Conservation (phyloP, 2,113 vertebrate species). For the Daboia siamensis region DNA sequence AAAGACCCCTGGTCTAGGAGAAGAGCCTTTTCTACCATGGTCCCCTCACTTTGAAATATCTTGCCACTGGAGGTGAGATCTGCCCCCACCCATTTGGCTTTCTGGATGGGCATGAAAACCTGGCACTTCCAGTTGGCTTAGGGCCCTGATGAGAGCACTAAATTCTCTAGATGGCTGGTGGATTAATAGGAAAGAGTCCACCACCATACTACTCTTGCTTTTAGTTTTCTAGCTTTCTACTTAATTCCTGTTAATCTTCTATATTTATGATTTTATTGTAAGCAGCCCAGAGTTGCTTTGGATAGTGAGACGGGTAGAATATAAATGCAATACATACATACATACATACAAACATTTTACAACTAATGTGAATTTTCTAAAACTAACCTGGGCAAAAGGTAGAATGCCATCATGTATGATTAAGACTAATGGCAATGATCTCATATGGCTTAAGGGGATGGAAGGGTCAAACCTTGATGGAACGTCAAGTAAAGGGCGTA, state of each 20-base stretch:
- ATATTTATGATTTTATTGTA: not conserved
- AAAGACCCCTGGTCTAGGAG: not conserved
- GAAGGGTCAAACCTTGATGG: not conserved
- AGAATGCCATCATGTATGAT: not conserved
- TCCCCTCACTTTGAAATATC: not conserved
- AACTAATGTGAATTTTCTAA: not conserved
- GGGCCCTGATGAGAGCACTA: not conserved
- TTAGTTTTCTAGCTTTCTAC: not conserved
- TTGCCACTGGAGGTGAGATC: not conserved
- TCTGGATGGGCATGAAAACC: not conserved
- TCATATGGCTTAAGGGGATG: not conserved
- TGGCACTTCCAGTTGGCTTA: not conserved
- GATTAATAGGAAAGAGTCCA: not conserved
- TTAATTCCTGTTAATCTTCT: not conserved
- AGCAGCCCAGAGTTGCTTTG: not conserved
- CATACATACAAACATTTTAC: not conserved
- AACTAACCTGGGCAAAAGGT: not conserved
- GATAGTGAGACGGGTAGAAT: not conserved
- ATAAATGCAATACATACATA: not conserved
- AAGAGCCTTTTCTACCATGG: not conserved
- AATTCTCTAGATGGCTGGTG: not conserved
- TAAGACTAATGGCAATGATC: not conserved
- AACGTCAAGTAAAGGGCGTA: not conserved
- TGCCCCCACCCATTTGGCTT: not conserved
- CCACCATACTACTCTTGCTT: not conserved